Evolutionary conservation across 2,888 invertebrate species (phyloP).

Genomic region (Ceraclea dissimilis): DNA sequence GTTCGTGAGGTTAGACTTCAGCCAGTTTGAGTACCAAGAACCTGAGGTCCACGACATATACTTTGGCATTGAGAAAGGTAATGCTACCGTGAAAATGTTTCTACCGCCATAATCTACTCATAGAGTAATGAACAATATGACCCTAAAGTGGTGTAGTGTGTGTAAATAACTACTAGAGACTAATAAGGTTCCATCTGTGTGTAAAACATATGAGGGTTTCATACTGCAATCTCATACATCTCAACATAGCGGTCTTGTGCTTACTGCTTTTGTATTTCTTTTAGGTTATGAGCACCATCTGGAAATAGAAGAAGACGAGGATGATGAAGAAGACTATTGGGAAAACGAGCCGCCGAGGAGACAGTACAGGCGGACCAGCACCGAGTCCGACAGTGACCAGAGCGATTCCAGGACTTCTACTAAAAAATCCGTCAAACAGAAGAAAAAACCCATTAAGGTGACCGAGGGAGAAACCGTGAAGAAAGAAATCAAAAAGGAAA

Average conservation of each 20-base stretch:
- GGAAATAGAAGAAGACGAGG: slow-evolving; percentile 33
- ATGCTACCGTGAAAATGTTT: background rate
- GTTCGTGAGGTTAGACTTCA: slow-evolving; percentile 65
- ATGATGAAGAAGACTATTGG: slow-evolving; percentile 30
- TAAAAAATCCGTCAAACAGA: slow-evolving; percentile 14
- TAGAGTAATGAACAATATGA: too few relatives aligned
- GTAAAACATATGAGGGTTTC: too few relatives aligned
- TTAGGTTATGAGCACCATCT: slow-evolving; percentile 43
- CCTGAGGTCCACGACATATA: slow-evolving; percentile 43
- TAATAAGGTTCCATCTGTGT: too few relatives aligned
- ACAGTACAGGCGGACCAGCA: slow-evolving; percentile 11
- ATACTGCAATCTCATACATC: too few relatives aligned
- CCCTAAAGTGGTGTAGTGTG: too few relatives aligned
- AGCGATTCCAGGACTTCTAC: background rate
- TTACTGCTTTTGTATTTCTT: slow-evolving; percentile 1
- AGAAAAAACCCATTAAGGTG: slow-evolving; percentile 14
- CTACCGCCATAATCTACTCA: background rate
- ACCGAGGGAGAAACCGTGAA: background rate
- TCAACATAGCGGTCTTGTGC: too few relatives aligned
- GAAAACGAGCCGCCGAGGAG: slow-evolving; percentile 11
- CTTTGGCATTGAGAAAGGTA: slow-evolving; percentile 58
- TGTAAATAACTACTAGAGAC: too few relatives aligned
- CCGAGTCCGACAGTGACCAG: slow-evolving; percentile 28
- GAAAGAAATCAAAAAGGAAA: slow-evolving; percentile 15
- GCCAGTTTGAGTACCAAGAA: slow-evolving; percentile 54